These are phyloP conservation scores for Salminus brasiliensis DNA, from an alignment of 2,113 vertebrate species.

Conservation along the genomic window DNA sequence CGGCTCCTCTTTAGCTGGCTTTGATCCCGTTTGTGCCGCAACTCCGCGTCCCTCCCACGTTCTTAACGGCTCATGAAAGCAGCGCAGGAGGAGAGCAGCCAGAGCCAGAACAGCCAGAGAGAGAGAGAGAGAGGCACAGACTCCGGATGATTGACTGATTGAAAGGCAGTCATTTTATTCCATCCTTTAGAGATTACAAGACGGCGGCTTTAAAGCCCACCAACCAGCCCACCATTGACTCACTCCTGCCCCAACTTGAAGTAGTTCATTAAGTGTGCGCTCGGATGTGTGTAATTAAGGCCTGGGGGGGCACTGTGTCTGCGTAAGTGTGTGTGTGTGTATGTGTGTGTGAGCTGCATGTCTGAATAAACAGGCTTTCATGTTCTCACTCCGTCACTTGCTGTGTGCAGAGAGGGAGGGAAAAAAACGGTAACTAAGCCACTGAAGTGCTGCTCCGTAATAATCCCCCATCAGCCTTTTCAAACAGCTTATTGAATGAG, in stretches of 20 bases:
- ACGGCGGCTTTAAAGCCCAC: background rate
- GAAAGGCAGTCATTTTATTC: constrained; percentile 44
- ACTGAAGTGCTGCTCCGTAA: constrained; percentile 43
- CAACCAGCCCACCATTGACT: background rate
- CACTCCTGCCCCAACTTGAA: constrained; percentile 31
- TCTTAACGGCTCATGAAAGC: constrained; percentile 25
- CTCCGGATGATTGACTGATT: constrained; percentile 37
- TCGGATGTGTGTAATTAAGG: constrained; percentile 44
- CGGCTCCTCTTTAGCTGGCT: background rate
- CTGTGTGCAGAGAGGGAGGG: background rate
- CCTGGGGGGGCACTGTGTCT: background rate
- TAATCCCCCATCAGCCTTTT: constrained; percentile 49
- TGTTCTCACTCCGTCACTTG: constrained; percentile 23
- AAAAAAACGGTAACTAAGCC: constrained; percentile 24
- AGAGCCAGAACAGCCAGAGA: background rate
- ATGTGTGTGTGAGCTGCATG: constrained; percentile 28
- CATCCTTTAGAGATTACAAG: constrained; percentile 42
- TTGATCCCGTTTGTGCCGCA: background rate
- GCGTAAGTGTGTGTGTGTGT: background rate
- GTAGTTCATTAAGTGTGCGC: constrained; percentile 43
- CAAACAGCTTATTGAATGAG: constrained; percentile 36
- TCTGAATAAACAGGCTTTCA: constrained; percentile 39
- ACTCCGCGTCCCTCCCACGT: background rate
- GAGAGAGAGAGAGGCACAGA: background rate
- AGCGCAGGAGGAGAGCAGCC: background rate